Base-by-base conservation (phyloP, 2,113 vertebrate species). In the Symphodus melops region DNA sequence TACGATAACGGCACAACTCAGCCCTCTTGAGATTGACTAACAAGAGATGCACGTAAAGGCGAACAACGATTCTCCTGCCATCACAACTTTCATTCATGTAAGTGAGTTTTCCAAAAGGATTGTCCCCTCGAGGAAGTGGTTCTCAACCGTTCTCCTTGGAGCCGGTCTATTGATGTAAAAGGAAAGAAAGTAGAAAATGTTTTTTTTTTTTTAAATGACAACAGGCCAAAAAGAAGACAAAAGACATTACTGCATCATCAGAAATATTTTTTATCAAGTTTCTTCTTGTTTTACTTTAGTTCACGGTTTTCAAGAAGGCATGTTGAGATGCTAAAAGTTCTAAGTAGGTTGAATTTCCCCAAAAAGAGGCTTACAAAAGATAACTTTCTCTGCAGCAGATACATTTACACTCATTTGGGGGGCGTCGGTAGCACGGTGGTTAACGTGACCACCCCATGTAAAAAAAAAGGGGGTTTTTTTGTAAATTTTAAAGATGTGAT, bases 1-100 rank as follows among this genome's bases (percentile, higher is more conserved):
- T 19, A 63, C 9, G 3, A 12, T 19, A 23, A 72, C 25, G 72
- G 64, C 48, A 56, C 21, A 46, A 44, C n/a, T 20, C 10, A 1
- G 16, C 33, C 75, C 55, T 60, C 68, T 28, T 49, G 44, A 65
- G 63, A 49, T 1, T 0, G 21, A 63, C 10, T 17, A 36, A 69
- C 4, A 61, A 65, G 21, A 60, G 42, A 1, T n/a, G 7, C 33
- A 41, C 2, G 19, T 7, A 25, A 14, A 51, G 20, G 36, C 0
- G 5, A 56, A 17, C n/a, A 4, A 57, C 2, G 28, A 37, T 54
- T 68, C 8, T 56, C 60, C 39, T 42, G 9, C 25, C 21, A 21
- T 12, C 9, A 3, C 4, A 41, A 1, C 46, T 51, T 52, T 23
- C 14, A 28, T 20, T 61, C 10, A 25, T 25, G 12, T 60, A 16